These are phyloP conservation scores for Leptogaster cylindrica DNA, from an alignment of 2,888 invertebrate species.

Conservation along the genomic window DNA sequence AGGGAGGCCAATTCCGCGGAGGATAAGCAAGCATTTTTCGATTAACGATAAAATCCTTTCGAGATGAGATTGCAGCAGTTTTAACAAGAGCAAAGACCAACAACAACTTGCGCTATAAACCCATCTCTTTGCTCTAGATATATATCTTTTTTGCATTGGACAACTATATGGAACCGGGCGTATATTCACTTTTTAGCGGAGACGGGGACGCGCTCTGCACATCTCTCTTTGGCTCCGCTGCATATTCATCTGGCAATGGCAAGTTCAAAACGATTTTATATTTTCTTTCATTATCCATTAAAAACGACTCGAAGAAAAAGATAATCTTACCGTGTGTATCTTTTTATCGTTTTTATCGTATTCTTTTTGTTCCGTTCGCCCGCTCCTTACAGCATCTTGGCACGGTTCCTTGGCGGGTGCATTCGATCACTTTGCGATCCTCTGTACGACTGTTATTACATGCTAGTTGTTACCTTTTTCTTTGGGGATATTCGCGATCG, in stretches of 20 bases:
- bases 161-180: neutral
- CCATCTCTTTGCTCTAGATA: slow-evolving; percentile 18
- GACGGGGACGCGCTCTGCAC: neutral
- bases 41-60: slow-evolving; percentile 20
- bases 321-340: slow-evolving; percentile 1
- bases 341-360: slow-evolving; percentile 9
- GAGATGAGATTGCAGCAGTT: slow-evolving; percentile 9
- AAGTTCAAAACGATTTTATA: slow-evolving; percentile 17
- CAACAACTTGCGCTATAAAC: neutral
- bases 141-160: neutral
- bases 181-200: neutral
- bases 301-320: slow-evolving; percentile 16
- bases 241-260: slow-evolving; percentile 11
- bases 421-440: slow-evolving; percentile 13
- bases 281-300: slow-evolving; percentile 27
- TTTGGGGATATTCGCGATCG: neutral
- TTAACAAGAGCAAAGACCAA: slow-evolving; percentile 6
- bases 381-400: neutral
- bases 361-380: neutral
- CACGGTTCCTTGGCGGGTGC: neutral
- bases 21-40: neutral
- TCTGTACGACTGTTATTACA: neutral
- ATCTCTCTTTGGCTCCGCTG: neutral
- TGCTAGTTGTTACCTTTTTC: neutral
- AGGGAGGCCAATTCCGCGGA: neutral